Evolutionary conservation across 64 coral and sea anemone species (phyloP).

Genomic region (Actinia tenebrosa): DNA sequence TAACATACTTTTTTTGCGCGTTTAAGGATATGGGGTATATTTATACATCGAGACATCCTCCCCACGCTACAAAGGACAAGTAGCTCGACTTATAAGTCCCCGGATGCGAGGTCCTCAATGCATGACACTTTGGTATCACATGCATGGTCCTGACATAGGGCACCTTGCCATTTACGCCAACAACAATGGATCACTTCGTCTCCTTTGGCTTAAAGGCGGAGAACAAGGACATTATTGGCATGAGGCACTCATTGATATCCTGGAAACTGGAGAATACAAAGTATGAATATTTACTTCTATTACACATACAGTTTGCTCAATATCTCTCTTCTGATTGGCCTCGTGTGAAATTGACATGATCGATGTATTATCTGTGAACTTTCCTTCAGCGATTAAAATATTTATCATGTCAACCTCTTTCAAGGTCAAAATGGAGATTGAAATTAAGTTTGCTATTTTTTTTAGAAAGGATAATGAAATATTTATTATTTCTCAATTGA

Average conservation of each 20-base stretch:
- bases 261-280: background rate
- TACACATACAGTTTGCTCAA: too few relatives aligned
- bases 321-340: too few relatives aligned
- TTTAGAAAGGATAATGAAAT: too few relatives aligned
- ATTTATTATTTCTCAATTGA: too few relatives aligned
- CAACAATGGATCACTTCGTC: background rate
- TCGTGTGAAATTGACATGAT: too few relatives aligned
- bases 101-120: conserved; percentile 40
- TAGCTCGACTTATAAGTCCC: conserved; percentile 34
- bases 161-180: conserved; percentile 20
- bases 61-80: conserved; percentile 20
- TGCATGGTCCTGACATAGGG: conserved; percentile 33
- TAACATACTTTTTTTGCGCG: background rate
- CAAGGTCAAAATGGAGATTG: too few relatives aligned
- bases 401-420: too few relatives aligned
- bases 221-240: conserved; percentile 23
- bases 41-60: conserved; percentile 38
- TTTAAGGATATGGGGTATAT: background rate
- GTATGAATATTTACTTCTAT: background rate
- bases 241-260: conserved; percentile 4
- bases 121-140: conserved; percentile 52
- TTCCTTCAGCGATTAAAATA: too few relatives aligned
- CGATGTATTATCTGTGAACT: too few relatives aligned
- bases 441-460: too few relatives aligned
- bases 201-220: conserved; percentile 29